These are phyloP conservation scores for Catostylus mosaicus DNA, from an alignment of 30 jellyfish, hydroid and myxozoan species.

Conservation along the genomic window DNA sequence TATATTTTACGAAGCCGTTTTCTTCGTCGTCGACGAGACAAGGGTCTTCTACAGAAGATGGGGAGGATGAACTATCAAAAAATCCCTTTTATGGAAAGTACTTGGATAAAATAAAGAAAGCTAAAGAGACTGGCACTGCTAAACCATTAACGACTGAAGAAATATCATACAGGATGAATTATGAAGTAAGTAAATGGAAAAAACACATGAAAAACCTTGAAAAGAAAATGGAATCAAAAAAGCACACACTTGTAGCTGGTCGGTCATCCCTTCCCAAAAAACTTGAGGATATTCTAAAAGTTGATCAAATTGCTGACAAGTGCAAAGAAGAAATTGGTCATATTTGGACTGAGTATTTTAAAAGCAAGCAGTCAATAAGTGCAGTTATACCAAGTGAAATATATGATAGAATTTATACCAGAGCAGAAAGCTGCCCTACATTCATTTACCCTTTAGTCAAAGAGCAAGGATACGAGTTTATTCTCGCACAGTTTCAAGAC, in stretches of 20 bases:
- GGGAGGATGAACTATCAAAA: slow-evolving; percentile 25
- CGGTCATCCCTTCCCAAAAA: slow-evolving; percentile 60
- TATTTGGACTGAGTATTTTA: slow-evolving; percentile 83
- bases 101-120: slow-evolving; percentile 75
- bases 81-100: slow-evolving; percentile 83
- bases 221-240: slow-evolving; percentile 22
- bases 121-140: slow-evolving; percentile 9
- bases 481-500: slow-evolving; percentile 77
- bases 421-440: slow-evolving; percentile 69
- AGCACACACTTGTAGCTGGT: slow-evolving; percentile 17
- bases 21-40: slow-evolving; percentile 5
- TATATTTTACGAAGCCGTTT: not conserved
- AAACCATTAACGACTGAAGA: slow-evolving; percentile 33
- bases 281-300: slow-evolving; percentile 57
- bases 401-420: slow-evolving; percentile 50
- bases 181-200: slow-evolving; percentile 62
- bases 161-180: slow-evolving; percentile 21
- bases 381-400: slow-evolving; percentile 76
- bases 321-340: slow-evolving; percentile 60
- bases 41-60: slow-evolving; percentile 43
- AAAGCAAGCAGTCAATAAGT: slow-evolving; percentile 63
- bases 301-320: slow-evolving; percentile 54
- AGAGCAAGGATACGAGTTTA: slow-evolving; percentile 86
- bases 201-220: slow-evolving; percentile 50
- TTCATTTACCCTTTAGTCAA: slow-evolving; percentile 83